Percentiles rank a stretch among this genome's conserved stretches.
phyloP scores from a whole-genome alignment of 2,797 vertebrate genomes.

The Danio albolineatus region DNA sequence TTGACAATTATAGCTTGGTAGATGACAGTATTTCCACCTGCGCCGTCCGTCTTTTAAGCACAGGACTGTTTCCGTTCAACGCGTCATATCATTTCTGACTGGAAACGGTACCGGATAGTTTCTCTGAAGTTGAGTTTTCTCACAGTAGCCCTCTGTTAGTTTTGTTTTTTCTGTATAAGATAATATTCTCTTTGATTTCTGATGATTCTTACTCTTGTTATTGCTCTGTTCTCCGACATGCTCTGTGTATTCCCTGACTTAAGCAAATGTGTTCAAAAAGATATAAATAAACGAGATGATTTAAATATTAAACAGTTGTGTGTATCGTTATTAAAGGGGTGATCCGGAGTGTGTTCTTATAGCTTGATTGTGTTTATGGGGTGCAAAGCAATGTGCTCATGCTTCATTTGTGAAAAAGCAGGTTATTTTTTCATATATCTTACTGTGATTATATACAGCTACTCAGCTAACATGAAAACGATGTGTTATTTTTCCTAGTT shows the following conservation, averaged over 20 bases:
- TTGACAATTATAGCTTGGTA: background rate
- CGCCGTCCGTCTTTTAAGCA: constrained; percentile 65
- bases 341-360: too few relatives aligned
- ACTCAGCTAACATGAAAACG: too few relatives aligned
- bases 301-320: constrained; percentile 68
- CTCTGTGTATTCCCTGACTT: constrained; percentile 81
- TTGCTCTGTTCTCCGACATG: constrained; percentile 80
- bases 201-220: constrained; percentile 73
- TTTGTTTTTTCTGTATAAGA: constrained; percentile 75
- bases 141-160: constrained; percentile 69
- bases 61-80: constrained; percentile 61
- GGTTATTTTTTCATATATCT: too few relatives aligned
- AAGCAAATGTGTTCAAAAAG: constrained; percentile 79
- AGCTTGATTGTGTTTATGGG: too few relatives aligned
- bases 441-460: too few relatives aligned
- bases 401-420: too few relatives aligned
- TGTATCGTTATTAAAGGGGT: background rate
- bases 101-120: constrained; percentile 65
- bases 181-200: constrained; percentile 76
- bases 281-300: constrained; percentile 81
- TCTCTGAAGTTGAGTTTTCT: constrained; percentile 70
- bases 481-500: too few relatives aligned
- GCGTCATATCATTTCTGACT: constrained; percentile 57
- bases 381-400: too few relatives aligned
- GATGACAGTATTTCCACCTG: constrained; percentile 47